Conservation (phyloP, 2,797 vertebrate genomes). For the Thunnus albacares region DNA sequence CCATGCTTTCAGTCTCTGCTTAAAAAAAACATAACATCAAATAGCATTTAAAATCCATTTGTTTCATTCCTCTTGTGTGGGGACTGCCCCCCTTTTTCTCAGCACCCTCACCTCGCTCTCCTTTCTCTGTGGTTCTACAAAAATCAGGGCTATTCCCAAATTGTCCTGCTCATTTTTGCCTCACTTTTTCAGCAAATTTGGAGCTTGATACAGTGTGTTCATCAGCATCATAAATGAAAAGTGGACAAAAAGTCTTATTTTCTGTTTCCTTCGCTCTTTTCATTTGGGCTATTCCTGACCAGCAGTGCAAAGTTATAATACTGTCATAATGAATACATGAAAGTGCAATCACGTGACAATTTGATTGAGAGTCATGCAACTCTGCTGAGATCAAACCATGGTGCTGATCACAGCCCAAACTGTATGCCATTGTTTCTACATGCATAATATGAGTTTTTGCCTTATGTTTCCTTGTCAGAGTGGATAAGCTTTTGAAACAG, state of each 20-base stretch:
- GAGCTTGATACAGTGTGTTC: conserved; percentile 32
- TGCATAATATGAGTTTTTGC: background rate
- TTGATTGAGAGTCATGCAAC: background rate
- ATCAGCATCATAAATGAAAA: conserved; percentile 65
- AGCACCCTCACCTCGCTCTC: conserved; percentile 35
- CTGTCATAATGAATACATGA: background rate
- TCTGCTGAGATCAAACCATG: background rate
- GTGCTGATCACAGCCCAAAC: too few species aligned
- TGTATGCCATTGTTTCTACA: too few species aligned
- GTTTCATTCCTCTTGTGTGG: conserved; percentile 72
- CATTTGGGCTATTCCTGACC: background rate
- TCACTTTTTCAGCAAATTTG: conserved; percentile 11
- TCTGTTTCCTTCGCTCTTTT: background rate
- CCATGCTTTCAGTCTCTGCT: conserved; percentile 43
- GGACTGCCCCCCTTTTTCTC: conserved; percentile 56
- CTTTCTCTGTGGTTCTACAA: conserved; percentile 55
- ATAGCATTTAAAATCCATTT: conserved; percentile 82
- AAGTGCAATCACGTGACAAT: background rate
- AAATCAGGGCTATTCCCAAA: conserved; percentile 79
- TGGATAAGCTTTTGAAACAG: background rate
- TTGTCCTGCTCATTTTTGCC: conserved; percentile 31
- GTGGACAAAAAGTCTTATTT: conserved; percentile 24
- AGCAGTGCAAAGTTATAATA: conserved; percentile 3
- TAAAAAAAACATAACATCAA: conserved; percentile 64
- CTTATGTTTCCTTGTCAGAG: background rate